Percentiles rank a stretch among this genome's conserved stretches.
Conservation (phyloP, 2,797 vertebrate species). For the Knipowitschia caucasica region DNA sequence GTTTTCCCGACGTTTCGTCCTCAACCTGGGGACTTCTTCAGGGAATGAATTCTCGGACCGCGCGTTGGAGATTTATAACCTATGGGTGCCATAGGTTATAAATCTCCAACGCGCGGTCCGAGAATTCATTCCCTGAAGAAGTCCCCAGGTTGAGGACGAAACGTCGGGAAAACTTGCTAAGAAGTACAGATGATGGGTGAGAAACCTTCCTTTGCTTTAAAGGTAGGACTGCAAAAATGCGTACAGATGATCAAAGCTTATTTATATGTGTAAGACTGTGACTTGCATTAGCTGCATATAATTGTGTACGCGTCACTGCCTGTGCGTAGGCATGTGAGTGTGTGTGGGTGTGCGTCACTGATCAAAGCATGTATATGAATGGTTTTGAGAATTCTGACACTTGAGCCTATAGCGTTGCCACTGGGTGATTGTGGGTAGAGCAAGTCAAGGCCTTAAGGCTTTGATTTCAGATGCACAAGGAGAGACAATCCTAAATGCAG, state of each 20-base stretch:
- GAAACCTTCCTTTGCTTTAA: too few species aligned
- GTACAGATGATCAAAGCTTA: conserved; percentile 57
- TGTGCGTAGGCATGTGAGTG: conserved; percentile 16
- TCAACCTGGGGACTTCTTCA: too few species aligned
- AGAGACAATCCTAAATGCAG: conserved; percentile 56
- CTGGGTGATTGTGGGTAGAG: conserved; percentile 63
- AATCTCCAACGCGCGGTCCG: too few species aligned
- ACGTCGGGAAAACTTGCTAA: too few species aligned
- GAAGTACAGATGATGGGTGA: too few species aligned
- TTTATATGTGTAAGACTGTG: conserved; percentile 37
- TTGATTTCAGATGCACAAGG: conserved; percentile 49
- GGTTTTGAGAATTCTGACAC: conserved; percentile 60
- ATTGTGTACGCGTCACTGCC: conserved; percentile 36
- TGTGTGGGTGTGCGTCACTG: conserved; percentile 45
- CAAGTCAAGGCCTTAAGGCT: conserved; percentile 60
- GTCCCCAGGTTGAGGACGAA: too few species aligned
- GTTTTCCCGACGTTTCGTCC: too few species aligned
- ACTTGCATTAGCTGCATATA: conserved; percentile 44
- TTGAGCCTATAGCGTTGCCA: conserved; percentile 55
- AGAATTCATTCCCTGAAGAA: too few species aligned
- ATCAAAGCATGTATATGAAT: conserved; percentile 61
- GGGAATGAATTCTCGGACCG: too few species aligned
- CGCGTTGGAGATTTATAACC: too few species aligned
- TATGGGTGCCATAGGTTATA: too few species aligned
- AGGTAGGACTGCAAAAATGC: conserved; percentile 37